Evolutionary conservation across 2,797 vertebrate genomes (phyloP).

Genomic region (Anableps anableps): DNA sequence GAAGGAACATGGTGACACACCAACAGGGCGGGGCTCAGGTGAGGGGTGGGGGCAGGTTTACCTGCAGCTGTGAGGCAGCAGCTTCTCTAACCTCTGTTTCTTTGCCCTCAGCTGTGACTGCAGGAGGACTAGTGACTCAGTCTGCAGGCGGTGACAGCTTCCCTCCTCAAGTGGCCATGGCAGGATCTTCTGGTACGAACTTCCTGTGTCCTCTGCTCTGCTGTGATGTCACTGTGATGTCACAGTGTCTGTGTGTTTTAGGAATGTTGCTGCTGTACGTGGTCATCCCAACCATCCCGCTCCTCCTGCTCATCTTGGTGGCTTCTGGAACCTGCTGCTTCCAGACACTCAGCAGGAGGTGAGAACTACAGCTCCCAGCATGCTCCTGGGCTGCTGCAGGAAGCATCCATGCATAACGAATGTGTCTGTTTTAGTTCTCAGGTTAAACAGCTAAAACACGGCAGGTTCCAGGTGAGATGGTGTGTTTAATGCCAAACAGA

Average conservation of each 20-base stretch:
- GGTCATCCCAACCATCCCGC: constrained; percentile 93
- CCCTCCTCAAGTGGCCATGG: constrained; percentile 82
- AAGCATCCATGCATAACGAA: no score
- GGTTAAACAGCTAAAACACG: no score
- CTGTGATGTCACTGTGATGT: not conserved
- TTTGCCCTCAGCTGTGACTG: constrained; percentile 74
- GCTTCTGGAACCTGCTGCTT: constrained; percentile 95
- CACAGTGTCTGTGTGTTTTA: constrained; percentile 52
- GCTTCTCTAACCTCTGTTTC: not conserved
- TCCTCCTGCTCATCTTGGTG: constrained; percentile 94
- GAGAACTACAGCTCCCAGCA: constrained; percentile 26
- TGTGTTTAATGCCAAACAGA: no score
- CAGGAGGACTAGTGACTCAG: constrained; percentile 78
- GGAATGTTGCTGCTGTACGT: constrained; percentile 94
- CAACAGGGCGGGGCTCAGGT: constrained; percentile 65
- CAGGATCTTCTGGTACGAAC: constrained; percentile 82
- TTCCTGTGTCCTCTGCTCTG: not conserved
- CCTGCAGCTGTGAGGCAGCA: not conserved
- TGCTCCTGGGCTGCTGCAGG: constrained; percentile 1
- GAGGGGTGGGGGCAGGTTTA: constrained; percentile 9
- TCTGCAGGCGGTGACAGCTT: constrained; percentile 78
- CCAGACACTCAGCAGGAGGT: constrained; percentile 93
- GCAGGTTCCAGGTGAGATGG: no score
- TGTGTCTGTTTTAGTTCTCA: no score
- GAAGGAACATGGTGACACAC: constrained; percentile 76